These are phyloP conservation scores for Phyllopteryx taeniolatus DNA, from an alignment of 2,113 vertebrate genomes.

Conservation along the genomic window DNA sequence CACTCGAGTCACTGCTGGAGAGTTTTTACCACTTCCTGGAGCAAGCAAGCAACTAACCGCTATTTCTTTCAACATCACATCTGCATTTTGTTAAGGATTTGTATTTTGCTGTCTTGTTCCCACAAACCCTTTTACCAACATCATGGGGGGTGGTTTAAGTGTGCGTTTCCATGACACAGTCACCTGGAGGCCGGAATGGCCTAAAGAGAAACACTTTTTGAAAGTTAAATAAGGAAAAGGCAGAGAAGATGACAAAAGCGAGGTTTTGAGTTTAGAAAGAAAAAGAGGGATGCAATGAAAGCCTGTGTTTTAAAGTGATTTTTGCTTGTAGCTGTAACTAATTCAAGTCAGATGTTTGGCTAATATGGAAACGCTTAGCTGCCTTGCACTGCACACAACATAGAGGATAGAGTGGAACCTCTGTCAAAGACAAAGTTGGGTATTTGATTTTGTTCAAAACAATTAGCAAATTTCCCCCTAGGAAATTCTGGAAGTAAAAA, in stretches of 20 bases:
- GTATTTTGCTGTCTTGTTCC: not conserved
- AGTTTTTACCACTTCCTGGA: not conserved
- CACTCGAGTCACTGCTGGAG: no score
- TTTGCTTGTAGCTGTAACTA: constrained; percentile 32
- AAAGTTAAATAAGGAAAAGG: not conserved
- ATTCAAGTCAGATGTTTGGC: constrained; percentile 46
- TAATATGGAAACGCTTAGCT: constrained; percentile 4
- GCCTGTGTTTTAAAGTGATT: not conserved
- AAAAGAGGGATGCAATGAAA: not conserved
- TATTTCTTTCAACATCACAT: constrained; percentile 1
- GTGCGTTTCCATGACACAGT: constrained; percentile 42
- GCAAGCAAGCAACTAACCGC: not conserved
- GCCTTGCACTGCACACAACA: not conserved
- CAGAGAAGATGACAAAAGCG: not conserved
- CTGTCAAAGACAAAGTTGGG: not conserved
- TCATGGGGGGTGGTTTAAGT: constrained; percentile 13
- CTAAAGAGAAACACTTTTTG: constrained; percentile 8
- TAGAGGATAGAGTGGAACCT: no score
- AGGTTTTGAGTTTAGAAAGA: not conserved
- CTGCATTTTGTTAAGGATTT: constrained; percentile 12
- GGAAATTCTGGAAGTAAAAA: not conserved
- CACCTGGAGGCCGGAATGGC: constrained; percentile 40
- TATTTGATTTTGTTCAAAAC: not conserved
- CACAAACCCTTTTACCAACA: constrained; percentile 5
- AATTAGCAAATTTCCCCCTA: not conserved